Percentiles rank a stretch among this genome's conserved stretches.
phyloP scores from a whole-genome alignment of 2,797 vertebrate species.

The Danio jaintianensis region DNA sequence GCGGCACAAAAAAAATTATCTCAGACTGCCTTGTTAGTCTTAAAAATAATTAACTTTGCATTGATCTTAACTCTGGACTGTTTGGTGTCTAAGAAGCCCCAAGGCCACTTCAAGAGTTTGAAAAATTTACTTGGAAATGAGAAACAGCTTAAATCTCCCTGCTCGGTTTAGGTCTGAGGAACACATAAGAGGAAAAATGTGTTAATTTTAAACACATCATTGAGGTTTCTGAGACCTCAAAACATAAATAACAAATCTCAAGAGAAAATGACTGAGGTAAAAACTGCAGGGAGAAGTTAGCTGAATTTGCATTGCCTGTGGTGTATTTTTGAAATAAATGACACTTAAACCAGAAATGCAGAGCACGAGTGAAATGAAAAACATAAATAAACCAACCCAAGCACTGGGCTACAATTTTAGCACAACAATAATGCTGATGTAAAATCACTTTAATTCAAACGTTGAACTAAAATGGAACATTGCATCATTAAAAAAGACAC shows the following conservation, averaged over 20 bases:
- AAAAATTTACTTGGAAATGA: slow-evolving; percentile 2
- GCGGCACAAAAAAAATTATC: neutral
- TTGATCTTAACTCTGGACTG: neutral
- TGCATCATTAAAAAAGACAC: slow-evolving; percentile 17
- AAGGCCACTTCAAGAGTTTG: neutral
- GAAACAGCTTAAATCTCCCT: neutral
- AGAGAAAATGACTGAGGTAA: neutral
- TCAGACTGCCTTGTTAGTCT: neutral
- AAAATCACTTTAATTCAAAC: slow-evolving; percentile 5
- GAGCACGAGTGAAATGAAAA: neutral
- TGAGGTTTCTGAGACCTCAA: neutral
- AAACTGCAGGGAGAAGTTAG: neutral
- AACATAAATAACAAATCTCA: neutral
- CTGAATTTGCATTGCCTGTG: neutral
- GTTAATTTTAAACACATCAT: too few species aligned
- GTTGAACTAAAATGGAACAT: slow-evolving; percentile 4
- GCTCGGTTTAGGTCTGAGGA: neutral
- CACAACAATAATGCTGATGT: neutral
- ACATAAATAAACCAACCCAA: neutral
- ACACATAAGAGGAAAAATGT: neutral
- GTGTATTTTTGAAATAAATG: neutral
- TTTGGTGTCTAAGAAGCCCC: neutral
- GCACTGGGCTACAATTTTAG: neutral
- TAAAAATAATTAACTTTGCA: slow-evolving; percentile 7
- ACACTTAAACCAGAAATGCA: neutral